A percentile compares a stretch with the other conserved stretches of the same genome.
Conservation (phyloP, 1,140 invertebrate species). For the Dreissena rostriformis region DNA sequence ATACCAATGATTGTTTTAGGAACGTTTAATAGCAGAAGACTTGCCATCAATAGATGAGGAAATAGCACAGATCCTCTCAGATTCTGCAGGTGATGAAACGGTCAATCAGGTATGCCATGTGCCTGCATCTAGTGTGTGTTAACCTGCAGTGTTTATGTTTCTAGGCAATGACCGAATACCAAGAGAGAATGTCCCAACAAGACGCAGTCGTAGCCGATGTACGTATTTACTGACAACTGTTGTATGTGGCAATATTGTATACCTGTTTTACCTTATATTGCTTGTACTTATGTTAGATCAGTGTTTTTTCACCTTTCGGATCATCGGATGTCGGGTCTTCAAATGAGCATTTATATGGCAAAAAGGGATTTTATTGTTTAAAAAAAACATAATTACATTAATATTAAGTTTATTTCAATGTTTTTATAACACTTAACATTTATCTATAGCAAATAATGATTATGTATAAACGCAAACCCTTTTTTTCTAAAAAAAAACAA, state of each 20-base stretch:
- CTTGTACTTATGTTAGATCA: too few species aligned
- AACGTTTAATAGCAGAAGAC: constrained; percentile 67
- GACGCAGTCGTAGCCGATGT: constrained; percentile 43
- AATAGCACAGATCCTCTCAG: constrained; percentile 78
- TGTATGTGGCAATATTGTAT: not conserved
- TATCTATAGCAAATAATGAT: too few species aligned
- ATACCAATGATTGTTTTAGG: constrained; percentile 50
- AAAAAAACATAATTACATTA: too few species aligned
- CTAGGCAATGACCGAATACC: constrained; percentile 45
- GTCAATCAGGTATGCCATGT: constrained; percentile 66
- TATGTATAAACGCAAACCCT: too few species aligned
- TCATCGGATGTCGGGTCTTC: too few species aligned
- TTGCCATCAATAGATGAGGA: constrained; percentile 81
- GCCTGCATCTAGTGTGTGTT: too few species aligned
- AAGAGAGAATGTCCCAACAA: constrained; percentile 46
- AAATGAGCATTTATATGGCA: too few species aligned
- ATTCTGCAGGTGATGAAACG: constrained; percentile 19
- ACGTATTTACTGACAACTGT: constrained; percentile 23
- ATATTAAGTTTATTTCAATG: too few species aligned
- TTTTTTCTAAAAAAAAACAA: too few species aligned
- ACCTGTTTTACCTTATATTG: not conserved
- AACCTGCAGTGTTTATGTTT: constrained; percentile 38
- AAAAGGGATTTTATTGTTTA: too few species aligned
- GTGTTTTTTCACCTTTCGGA: too few species aligned
- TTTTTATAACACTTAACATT: too few species aligned